Conservation (phyloP, 2,113 vertebrate genomes). For the Carlito syrichta region DNA sequence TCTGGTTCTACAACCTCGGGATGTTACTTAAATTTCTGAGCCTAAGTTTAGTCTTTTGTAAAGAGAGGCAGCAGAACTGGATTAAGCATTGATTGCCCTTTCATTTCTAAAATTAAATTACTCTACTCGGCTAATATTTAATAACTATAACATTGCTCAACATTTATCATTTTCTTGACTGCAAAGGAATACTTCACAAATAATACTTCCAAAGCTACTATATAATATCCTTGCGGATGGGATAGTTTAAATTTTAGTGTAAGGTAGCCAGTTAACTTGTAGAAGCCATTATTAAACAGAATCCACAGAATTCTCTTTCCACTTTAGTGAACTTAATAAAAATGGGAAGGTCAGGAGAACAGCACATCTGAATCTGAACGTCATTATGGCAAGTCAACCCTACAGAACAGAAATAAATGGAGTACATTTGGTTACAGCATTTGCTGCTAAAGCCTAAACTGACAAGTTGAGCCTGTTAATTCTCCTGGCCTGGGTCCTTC, state of each 20-base stretch:
- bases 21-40: not conserved
- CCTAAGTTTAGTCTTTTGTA: conserved; percentile 8
- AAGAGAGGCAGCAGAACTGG: not conserved
- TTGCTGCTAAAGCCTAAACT: not conserved
- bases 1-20: not conserved
- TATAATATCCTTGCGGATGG: not conserved
- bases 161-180: not conserved
- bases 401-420: not conserved
- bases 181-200: not conserved
- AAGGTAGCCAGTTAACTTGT: not conserved
- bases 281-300: not conserved
- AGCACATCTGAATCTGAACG: not conserved
- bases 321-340: not conserved
- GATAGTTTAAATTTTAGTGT: not conserved
- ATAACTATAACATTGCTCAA: not conserved
- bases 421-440: not conserved
- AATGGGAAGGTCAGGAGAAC: not conserved
- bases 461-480: not conserved
- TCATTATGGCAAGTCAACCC: not conserved
- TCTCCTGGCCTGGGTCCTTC: not conserved
- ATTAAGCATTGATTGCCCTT: not conserved
- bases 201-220: not conserved
- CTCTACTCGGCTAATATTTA: not conserved
- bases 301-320: not conserved
- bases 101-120: not conserved